phyloP scores from a whole-genome alignment of 1,140 invertebrate species.

The Paramacrobiotus metropolitanus region DNA sequence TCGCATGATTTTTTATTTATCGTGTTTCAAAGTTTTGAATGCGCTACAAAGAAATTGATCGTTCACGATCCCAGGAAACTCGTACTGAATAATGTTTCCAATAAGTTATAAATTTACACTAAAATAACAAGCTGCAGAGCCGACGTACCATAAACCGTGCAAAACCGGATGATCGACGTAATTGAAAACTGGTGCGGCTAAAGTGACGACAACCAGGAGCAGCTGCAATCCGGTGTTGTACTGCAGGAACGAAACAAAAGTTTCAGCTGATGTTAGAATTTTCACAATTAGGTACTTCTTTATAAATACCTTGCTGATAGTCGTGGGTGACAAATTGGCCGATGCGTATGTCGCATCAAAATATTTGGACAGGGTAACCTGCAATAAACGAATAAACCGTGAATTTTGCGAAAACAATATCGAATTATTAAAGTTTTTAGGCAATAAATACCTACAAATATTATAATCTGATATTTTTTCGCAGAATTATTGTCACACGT shows the following conservation, averaged over 20 bases:
- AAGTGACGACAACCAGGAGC: slow-evolving; percentile 43
- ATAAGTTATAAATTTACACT: no score
- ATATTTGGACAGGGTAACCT: slow-evolving; percentile 64
- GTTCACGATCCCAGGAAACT: no score
- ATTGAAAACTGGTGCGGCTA: slow-evolving; percentile 56
- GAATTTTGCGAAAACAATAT: neutral
- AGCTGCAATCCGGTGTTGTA: slow-evolving; percentile 67
- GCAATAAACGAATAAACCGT: slow-evolving; percentile 17
- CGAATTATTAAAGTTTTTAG: neutral
- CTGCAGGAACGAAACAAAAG: slow-evolving; percentile 15
- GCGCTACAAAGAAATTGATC: no score
- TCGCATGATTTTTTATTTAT: no score
- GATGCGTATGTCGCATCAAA: slow-evolving; percentile 71
- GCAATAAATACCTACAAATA: neutral
- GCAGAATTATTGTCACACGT: no score
- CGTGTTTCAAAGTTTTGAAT: no score
- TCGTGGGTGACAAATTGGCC: slow-evolving; percentile 66
- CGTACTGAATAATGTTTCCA: no score
- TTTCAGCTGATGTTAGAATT: no score
- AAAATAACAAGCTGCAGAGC: slow-evolving; percentile 6
- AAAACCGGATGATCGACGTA: slow-evolving; percentile 50
- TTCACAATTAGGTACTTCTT: no score
- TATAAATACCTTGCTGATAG: slow-evolving; percentile 70
- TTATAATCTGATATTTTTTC: no score
- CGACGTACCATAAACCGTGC: slow-evolving; percentile 41